A percentile compares a stretch with the other conserved stretches of the same genome.
Conservation (phyloP, 2,113 vertebrate species). For the Spizaetus ornatus region DNA sequence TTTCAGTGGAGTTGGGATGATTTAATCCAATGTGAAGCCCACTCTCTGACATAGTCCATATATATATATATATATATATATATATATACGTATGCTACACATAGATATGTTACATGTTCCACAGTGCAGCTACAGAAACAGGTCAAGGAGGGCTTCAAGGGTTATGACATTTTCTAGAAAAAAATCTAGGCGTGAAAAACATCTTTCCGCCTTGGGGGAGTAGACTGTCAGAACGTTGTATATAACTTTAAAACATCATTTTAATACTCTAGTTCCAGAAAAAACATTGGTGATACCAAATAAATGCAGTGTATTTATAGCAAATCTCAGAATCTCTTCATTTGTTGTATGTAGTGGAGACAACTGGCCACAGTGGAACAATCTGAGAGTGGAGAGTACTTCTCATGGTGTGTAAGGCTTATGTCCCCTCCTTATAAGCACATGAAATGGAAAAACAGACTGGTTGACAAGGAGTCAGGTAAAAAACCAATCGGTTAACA, state of each 20-base stretch:
- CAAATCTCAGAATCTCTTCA: not conserved
- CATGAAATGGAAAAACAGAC: not conserved
- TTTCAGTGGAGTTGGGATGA: not conserved
- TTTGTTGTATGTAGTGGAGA: not conserved
- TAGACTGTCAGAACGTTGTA: not conserved
- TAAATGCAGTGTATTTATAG: not conserved
- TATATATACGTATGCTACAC: no score
- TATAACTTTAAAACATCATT: not conserved
- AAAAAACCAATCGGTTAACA: not conserved
- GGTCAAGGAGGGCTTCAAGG: not conserved
- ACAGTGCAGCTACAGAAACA: not conserved
- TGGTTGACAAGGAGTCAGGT: not conserved
- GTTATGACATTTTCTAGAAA: not conserved
- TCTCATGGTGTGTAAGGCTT: not conserved
- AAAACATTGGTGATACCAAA: not conserved
- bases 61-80: no score
- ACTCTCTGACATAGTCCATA: not conserved
- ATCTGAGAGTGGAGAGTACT: not conserved
- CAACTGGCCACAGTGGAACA: not conserved
- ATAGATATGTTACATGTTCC: not conserved
- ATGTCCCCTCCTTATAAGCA: not conserved
- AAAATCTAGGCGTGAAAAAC: not conserved
- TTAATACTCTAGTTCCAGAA: not conserved
- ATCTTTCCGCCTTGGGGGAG: not conserved
- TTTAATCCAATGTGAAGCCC: not conserved